Evolutionary conservation across 1,140 invertebrate genomes (phyloP), one percentile per base, ranked within the genome.

Genomic region (Leptinotarsa defecta): DNA sequence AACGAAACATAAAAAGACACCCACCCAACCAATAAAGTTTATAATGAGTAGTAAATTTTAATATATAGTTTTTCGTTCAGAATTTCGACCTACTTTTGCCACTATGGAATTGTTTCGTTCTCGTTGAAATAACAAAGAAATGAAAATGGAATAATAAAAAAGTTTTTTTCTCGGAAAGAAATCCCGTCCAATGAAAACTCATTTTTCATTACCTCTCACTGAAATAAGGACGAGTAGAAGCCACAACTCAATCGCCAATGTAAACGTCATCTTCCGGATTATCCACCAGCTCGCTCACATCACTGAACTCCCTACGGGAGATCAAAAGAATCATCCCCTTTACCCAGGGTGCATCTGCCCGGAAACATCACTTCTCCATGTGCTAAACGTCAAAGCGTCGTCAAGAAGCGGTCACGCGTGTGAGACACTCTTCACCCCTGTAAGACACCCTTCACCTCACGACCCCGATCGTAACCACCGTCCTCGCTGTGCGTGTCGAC

Each of bases 211-310:
- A 57, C 52, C 52, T 57, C n/a, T 57, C 52, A 57, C 52, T 19
- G 52, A 57, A 17, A 57, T 57, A 4, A 57, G n/a, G 6, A 57
- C 15, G 13, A 57, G n/a, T 2, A 57, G 5, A 15, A 57, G 17
- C 15, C 15, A 57, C 15, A 57, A n/a, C n/a, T 19, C 52, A 57
- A 19, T 19, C 15, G 52, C 17, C 52, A 19, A 8, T 17, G 52
- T 57, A 57, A 57, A 57, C n/a, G 52, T 57, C 52, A 57, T 57
- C 13, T 57, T 57, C 52, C 52, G n/a, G 15, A 57, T 57, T 57
- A 17, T 19, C n/a, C 52, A 57, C 13, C 52, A 3, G 52, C 4
- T n/a, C n/a, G 52, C 52, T 57, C 52, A 57, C 52, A 57, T 57
- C 52, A 57, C 52, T 57, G 15, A 57, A 57, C 15, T 2, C n/a